Percentiles rank a stretch among this genome's conserved stretches.
phyloP scores from a whole-genome alignment of 2,888 invertebrate species.

The Athripsodes cinereus region DNA sequence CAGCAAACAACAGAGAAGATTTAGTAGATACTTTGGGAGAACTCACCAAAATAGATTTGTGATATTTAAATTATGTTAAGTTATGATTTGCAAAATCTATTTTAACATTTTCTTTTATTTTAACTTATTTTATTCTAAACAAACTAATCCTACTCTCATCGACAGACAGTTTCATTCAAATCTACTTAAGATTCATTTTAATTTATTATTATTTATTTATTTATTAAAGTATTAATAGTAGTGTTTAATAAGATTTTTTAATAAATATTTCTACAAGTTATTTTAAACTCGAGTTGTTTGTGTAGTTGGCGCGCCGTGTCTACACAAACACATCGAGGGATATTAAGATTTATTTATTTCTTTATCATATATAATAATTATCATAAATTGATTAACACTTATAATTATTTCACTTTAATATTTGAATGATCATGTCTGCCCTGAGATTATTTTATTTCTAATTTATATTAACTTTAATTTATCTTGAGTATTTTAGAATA shows the following conservation, averaged over 20 bases:
- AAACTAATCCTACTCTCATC: slow-evolving; percentile 4
- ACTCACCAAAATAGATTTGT: slow-evolving; percentile 21
- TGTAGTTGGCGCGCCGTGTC: slow-evolving; percentile 15
- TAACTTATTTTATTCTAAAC: slow-evolving; percentile 17
- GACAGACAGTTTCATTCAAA: neutral
- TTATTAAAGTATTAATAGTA: neutral
- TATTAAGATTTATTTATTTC: slow-evolving; percentile 1
- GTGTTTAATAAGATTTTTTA: neutral
- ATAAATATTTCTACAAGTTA: slow-evolving; percentile 1
- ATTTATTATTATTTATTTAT: slow-evolving; percentile 5
- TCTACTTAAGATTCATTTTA: neutral
- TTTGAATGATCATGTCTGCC: slow-evolving; percentile 10
- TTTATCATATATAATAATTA: neutral
- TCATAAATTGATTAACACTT: slow-evolving; percentile 15
- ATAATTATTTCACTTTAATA: slow-evolving; percentile 10
- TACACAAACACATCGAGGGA: slow-evolving; percentile 12
- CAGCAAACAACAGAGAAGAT: slow-evolving; percentile 6
- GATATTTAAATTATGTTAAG: slow-evolving; percentile 27
- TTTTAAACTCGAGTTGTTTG: slow-evolving; percentile 7
- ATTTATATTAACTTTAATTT: slow-evolving; percentile 17
- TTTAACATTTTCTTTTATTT: slow-evolving; percentile 20
- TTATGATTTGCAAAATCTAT: slow-evolving; percentile 28
- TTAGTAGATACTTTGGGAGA: slow-evolving; percentile 13
- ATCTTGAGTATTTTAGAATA: slow-evolving; percentile 27
- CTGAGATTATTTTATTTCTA: slow-evolving; percentile 9